phyloP scores from a whole-genome alignment of 2,797 vertebrate genomes.

The Thamnophis elegans region DNA sequence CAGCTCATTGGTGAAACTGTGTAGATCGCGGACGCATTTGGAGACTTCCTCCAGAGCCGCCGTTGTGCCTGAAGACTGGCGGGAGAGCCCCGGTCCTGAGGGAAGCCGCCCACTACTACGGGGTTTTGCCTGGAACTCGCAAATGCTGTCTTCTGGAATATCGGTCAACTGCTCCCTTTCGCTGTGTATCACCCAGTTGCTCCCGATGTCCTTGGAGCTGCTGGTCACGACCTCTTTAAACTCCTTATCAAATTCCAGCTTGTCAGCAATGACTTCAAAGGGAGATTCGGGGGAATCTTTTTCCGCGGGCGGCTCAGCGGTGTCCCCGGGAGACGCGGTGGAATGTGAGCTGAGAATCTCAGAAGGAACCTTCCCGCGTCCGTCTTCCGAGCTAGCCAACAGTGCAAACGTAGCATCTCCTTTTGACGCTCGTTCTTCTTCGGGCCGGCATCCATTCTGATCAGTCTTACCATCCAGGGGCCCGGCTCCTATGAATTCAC shows the following conservation, averaged over 20 bases:
- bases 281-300: constrained; percentile 86
- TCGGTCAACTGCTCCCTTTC: constrained; percentile 45
- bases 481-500: background rate
- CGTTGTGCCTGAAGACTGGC: constrained; percentile 61
- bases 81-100: constrained; percentile 34
- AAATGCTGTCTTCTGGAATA: constrained; percentile 43
- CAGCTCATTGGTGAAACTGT: constrained; percentile 63
- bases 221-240: constrained; percentile 74
- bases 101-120: constrained; percentile 36
- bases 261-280: constrained; percentile 84
- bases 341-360: constrained; percentile 2
- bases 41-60: constrained; percentile 65
- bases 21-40: constrained; percentile 66
- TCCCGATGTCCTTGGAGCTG: constrained; percentile 17
- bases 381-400: constrained; percentile 12
- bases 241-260: constrained; percentile 71
- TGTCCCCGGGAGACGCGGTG: constrained; percentile 16
- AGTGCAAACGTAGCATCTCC: constrained; percentile 24
- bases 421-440: background rate
- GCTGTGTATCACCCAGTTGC: constrained; percentile 25
- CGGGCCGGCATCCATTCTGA: constrained; percentile 32
- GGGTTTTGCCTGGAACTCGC: constrained; percentile 48
- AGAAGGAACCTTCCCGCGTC: background rate
- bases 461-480: constrained; percentile 2
- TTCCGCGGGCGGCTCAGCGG: constrained; percentile 22